Evolutionary conservation across 2,888 invertebrate genomes (phyloP).

Genomic region (Hypercompe scribonia): DNA sequence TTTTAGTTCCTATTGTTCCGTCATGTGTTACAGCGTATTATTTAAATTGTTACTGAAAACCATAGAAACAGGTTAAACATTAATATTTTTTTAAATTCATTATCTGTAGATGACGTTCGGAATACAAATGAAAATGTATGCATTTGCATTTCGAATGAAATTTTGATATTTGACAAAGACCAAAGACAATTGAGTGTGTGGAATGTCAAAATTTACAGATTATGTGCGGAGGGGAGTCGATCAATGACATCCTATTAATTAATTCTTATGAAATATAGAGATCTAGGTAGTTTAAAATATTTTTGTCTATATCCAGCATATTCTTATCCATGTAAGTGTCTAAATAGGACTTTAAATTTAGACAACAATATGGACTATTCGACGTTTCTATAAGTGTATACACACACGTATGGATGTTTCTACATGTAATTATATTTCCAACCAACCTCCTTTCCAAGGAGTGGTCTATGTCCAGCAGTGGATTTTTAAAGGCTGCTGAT

Average conservation of each 20-base stretch:
- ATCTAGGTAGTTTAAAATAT: neutral
- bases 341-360: no score
- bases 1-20: neutral
- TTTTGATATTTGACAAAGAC: neutral
- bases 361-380: no score
- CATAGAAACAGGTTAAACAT: neutral
- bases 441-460: no score
- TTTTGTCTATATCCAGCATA: neutral
- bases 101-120: neutral
- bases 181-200: neutral
- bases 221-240: neutral
- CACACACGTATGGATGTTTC: no score
- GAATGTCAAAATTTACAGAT: neutral
- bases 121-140: neutral
- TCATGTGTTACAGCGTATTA: conserved; percentile 10
- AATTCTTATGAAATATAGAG: neutral
- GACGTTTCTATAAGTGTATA: no score
- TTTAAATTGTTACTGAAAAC: neutral
- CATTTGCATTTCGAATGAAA: neutral
- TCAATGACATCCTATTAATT: neutral
- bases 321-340: no score
- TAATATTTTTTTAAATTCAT: neutral
- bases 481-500: no score
- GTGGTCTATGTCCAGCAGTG: no score
- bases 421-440: no score